A percentile compares a stretch with the other conserved stretches of the same genome.
Evolutionary conservation across 2,113 vertebrate species (phyloP).

Genomic region (Strix aluco): DNA sequence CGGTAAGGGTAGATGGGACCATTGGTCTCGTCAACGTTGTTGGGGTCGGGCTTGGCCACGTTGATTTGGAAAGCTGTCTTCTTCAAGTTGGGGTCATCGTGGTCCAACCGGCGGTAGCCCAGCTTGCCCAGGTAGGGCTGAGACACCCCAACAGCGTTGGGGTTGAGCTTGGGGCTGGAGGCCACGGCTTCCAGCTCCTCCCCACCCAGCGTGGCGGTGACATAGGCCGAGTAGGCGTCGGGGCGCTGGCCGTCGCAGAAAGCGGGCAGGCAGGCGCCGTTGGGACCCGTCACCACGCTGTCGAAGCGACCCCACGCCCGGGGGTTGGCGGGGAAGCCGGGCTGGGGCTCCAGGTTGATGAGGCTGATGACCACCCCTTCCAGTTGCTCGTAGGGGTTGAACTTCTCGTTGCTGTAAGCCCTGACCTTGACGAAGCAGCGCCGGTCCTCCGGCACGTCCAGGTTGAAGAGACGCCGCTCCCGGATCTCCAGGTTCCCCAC

Average conservation of each 20-base stretch:
- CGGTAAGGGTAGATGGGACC: slow-evolving; percentile 94
- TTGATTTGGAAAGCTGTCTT: slow-evolving; percentile 93
- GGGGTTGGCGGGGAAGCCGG: slow-evolving; percentile 89
- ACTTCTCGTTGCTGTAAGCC: slow-evolving; percentile 93
- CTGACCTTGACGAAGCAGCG: slow-evolving; percentile 96
- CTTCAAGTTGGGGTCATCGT: slow-evolving; percentile 86
- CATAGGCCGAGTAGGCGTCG: slow-evolving; percentile 90
- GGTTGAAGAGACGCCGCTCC: slow-evolving; percentile 92
- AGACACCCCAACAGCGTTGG: slow-evolving; percentile 86
- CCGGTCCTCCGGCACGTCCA: slow-evolving; percentile 95
- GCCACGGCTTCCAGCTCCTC: slow-evolving; percentile 94
- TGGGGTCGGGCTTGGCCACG: slow-evolving; percentile 89
- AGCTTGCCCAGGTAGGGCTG: slow-evolving; percentile 91
- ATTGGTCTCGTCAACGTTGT: slow-evolving; percentile 83
- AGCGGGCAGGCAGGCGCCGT: slow-evolving; percentile 93
- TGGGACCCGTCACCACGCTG: slow-evolving; percentile 92
- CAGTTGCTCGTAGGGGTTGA: slow-evolving; percentile 86
- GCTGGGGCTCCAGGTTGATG: slow-evolving; percentile 91
- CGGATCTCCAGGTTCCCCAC: slow-evolving; percentile 93
- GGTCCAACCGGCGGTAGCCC: slow-evolving; percentile 88
- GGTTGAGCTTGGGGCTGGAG: slow-evolving; percentile 85
- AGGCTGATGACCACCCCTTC: slow-evolving; percentile 91
- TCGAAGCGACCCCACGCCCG: slow-evolving; percentile 96
- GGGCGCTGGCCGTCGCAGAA: slow-evolving; percentile 86
- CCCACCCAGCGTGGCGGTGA: slow-evolving; percentile 89